These are phyloP conservation scores for Gastrophryne carolinensis DNA, from an alignment of 2,797 vertebrate genomes.

Conservation along the genomic window DNA sequence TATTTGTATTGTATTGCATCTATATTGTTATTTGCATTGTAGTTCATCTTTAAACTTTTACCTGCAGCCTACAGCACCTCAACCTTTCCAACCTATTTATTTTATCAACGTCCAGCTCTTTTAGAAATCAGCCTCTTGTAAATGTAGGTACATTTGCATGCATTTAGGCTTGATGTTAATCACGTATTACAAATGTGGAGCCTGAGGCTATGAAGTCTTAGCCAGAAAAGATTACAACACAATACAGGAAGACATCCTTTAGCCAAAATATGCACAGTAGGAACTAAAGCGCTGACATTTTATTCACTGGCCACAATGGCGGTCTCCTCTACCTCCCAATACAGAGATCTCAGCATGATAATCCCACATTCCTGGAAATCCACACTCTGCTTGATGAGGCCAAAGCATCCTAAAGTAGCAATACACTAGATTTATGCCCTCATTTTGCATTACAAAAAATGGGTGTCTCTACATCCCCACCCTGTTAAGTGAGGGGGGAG, in stretches of 20 bases:
- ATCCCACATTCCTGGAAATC: background rate
- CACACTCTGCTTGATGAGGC: background rate
- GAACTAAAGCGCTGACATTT: background rate
- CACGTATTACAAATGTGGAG: constrained; percentile 10
- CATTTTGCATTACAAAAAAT: constrained; percentile 25
- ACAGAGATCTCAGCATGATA: constrained; percentile 8
- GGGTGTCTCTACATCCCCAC: background rate
- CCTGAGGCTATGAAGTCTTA: constrained; percentile 27
- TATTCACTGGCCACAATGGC: constrained; percentile 3
- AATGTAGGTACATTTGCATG: background rate
- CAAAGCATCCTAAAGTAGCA: background rate
- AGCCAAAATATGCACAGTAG: constrained; percentile 38
- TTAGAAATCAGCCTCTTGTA: background rate
- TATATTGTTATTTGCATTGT: no score
- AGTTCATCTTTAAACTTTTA: background rate
- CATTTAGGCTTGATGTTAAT: constrained; percentile 3
- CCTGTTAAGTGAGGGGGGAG: background rate
- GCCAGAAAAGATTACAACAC: constrained; percentile 29
- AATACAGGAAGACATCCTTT: constrained; percentile 20
- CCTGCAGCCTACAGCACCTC: no score
- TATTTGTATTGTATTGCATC: no score
- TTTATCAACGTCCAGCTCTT: background rate
- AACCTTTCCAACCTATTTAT: background rate
- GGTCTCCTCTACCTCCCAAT: background rate
- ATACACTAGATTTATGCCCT: background rate